phyloP scores from a whole-genome alignment of 2,797 vertebrate genomes.

The Coccyzus lansbergi region DNA sequence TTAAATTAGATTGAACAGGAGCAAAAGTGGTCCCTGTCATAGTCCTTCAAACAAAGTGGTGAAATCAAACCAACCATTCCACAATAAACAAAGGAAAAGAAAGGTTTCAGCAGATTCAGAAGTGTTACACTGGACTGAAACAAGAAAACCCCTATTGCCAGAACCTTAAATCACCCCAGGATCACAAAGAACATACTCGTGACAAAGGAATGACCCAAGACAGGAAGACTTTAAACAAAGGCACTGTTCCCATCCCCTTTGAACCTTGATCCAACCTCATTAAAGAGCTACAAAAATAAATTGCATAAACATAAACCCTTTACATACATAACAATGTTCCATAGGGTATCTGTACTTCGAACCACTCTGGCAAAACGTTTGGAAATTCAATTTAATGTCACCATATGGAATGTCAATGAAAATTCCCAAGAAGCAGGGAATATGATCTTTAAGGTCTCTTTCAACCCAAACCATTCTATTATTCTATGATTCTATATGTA shows the following conservation, averaged over 20 bases:
- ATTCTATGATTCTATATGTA: no score
- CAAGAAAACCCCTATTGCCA: background rate
- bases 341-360: background rate
- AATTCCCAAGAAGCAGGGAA: background rate
- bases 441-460: no score
- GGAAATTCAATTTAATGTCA: background rate
- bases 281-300: background rate
- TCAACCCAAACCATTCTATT: no score
- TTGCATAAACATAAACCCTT: background rate
- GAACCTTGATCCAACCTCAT: background rate
- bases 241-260: background rate
- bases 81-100: background rate
- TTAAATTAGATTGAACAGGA: background rate
- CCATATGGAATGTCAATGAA: background rate
- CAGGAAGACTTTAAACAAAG: background rate
- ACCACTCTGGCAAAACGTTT: background rate
- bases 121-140: background rate
- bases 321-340: constrained; percentile 37
- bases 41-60: background rate
- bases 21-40: background rate
- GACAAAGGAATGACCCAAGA: background rate
- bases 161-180: background rate
- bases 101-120: background rate
- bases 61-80: background rate
- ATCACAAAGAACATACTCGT: background rate